Evolutionary conservation across 2,797 vertebrate genomes (phyloP), one percentile per base, ranked within the genome.

Genomic region (Psittacula derbiana): DNA sequence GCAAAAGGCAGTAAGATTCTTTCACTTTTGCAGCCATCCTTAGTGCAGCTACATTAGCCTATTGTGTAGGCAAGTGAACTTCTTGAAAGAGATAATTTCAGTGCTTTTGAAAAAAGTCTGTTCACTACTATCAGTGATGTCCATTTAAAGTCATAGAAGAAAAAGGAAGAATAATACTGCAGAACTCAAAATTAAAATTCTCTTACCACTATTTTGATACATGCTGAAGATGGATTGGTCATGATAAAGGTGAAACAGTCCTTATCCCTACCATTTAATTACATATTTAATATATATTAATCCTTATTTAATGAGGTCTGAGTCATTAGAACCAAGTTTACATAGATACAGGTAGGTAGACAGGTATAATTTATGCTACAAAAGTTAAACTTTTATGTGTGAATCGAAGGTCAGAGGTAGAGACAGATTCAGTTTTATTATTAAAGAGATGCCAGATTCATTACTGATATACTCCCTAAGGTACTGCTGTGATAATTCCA

Each of bases 221-320:
- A 67, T 15, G 20, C 33, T 73, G 36, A 92, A 90, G 43, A 90
- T 55, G 23, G 24, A 50, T 75, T 41, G 16, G 36, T 67, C 15
- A 17, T 85, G 70, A 86, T 79, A 94, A 86, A 80, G 40, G 58
- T 87, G 60, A 76, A 90, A 87, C 5, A 75, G 50, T 64, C 53
- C 53, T 84, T 82, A 92, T 73, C 43, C 43, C 18, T 58, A 60
- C 21, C n/a, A 76, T 92, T 88, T 91, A 83, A 73, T 73, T 52
- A 74, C 33, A n/a, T 41, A 53, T 70, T 91, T 84, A 79, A 82
- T 85, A 92, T 33, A 93, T 84, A 88, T 75, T 72, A 88, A 92
- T 90, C 76, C 30, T 84, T 73, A 84, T 74, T 95, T 90, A 96
- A 95, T 87, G 30, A 95, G 8, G 12, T 75, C 52, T 88, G n/a